Base-by-base conservation (phyloP, 2,113 vertebrate species). In the Malurus melanocephalus region DNA sequence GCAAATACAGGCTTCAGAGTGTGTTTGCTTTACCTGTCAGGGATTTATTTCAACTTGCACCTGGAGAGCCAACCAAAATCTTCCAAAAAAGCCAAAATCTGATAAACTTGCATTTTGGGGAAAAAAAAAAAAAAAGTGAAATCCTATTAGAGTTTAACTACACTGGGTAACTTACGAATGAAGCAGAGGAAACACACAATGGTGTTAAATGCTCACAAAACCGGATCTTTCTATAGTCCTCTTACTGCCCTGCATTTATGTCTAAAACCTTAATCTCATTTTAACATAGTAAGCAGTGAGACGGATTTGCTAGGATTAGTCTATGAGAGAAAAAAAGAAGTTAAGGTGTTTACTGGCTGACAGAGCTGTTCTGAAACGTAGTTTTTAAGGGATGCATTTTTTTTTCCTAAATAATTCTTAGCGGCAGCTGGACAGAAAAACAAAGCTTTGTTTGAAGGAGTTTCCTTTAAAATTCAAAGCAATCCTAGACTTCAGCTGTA, bases 401-500 rank as follows among this genome's bases (percentile, higher is more conserved):
- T 87, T 84, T n/a, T 35, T 35, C n/a, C 43, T 82, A 28, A 42
- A 38, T 26, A 27, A 1, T 53, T 81, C 68, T 65, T 53, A 38
- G 32, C 8, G 13, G 55, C 42, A 92, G 57, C 62, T 33, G 46
- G 35, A 59, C 43, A 69, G 32, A 85, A 85, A 19, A 48, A 53
- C 55, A 92, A 79, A 82, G 56, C 65, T 38, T 38, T 38, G 38
- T 38, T 38, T 52, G 26, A 76, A 72, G 48, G 64, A 15, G 21
- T 59, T 89, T 89, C 59, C 65, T 89, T 93, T 87, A 68, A 83
- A 59, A 79, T 72, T 79, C 79, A 74, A 85, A 87, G 57, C 82
- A 85, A 69, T 57, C 19, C 28, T 15, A 53, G 59, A 45, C 78
- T 81, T 81, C 71, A 76, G 46, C 7, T 61, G 30, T 46, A 87